Percentiles rank a stretch among this genome's conserved stretches.
These are phyloP conservation scores for Mantis religiosa DNA, from an alignment of 2,888 invertebrate genomes.

Conservation along the genomic window DNA sequence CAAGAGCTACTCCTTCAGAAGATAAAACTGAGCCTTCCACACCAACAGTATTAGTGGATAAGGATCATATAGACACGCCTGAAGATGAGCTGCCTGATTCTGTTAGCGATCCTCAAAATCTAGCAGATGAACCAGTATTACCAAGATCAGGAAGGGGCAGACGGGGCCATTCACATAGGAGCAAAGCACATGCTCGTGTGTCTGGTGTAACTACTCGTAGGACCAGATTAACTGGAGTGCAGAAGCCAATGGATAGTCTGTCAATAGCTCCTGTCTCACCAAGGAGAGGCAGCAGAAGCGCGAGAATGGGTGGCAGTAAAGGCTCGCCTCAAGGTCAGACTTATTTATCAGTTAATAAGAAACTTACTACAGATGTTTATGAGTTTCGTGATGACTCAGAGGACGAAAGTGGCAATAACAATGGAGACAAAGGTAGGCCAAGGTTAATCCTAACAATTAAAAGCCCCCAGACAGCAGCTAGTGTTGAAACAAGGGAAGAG, in stretches of 20 bases:
- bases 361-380: conserved; percentile 73
- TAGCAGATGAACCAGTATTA: conserved; percentile 32
- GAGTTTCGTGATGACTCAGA: conserved; percentile 89
- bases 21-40: background rate
- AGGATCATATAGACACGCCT: conserved; percentile 44
- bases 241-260: background rate
- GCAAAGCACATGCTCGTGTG: conserved; percentile 18
- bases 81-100: conserved; percentile 54
- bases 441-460: conserved; percentile 78
- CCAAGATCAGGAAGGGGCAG: conserved; percentile 20
- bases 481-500: conserved; percentile 34
- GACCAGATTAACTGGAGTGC: conserved; percentile 5
- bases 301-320: conserved; percentile 9
- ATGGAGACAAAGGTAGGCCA: conserved; percentile 57
- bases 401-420: conserved; percentile 58
- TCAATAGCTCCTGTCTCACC: conserved; percentile 12
- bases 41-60: conserved; percentile 37
- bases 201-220: conserved; percentile 20
- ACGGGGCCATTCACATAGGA: conserved; percentile 18
- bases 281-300: conserved; percentile 20
- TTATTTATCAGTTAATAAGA: conserved; percentile 44
- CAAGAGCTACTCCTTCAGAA: background rate
- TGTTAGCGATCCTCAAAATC: background rate
- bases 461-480: conserved; percentile 41
- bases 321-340: background rate